These are phyloP conservation scores for Marasmarcha lunaedactyla DNA, from an alignment of 2,888 invertebrate species.

Conservation along the genomic window DNA sequence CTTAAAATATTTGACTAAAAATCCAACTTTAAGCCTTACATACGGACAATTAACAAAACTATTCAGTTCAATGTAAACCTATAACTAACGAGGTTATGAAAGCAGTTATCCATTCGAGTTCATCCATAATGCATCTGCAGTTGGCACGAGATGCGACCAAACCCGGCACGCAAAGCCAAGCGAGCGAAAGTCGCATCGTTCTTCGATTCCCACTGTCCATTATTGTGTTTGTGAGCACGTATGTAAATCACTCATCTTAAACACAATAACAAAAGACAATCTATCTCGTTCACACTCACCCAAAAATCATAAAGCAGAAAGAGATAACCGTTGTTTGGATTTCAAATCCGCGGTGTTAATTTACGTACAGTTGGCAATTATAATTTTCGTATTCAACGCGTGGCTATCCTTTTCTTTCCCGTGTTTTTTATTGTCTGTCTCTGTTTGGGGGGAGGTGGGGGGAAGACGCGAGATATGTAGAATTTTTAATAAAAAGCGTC, in stretches of 20 bases:
- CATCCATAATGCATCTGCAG: constrained; percentile 42
- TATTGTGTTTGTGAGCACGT: constrained; percentile 61
- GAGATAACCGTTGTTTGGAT: constrained; percentile 37
- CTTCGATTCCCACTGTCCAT: constrained; percentile 60
- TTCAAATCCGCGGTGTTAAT: constrained; percentile 63
- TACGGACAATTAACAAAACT: too few relatives aligned
- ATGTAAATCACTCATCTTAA: constrained; percentile 46
- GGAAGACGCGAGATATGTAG: constrained; percentile 63
- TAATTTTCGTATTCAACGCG: constrained; percentile 53
- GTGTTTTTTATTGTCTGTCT: constrained; percentile 52
- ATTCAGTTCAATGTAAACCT: too few relatives aligned
- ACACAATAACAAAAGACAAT: constrained; percentile 35
- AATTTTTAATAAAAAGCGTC: constrained; percentile 63
- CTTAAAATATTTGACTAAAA: too few relatives aligned
- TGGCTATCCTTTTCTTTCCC: constrained; percentile 50
- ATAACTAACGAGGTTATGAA: too few relatives aligned
- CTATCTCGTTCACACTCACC: constrained; percentile 29
- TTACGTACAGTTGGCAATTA: constrained; percentile 69
- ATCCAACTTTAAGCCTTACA: too few relatives aligned
- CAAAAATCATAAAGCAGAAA: constrained; percentile 20
- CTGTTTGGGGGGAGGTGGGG: constrained; percentile 37
- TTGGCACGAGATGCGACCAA: constrained; percentile 23
- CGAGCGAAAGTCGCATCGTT: constrained; percentile 41
- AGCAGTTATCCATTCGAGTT: background rate
- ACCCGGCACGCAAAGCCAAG: constrained; percentile 21